Evolutionary conservation across 2,888 invertebrate species (phyloP).

Genomic region (Diogma glabrata): DNA sequence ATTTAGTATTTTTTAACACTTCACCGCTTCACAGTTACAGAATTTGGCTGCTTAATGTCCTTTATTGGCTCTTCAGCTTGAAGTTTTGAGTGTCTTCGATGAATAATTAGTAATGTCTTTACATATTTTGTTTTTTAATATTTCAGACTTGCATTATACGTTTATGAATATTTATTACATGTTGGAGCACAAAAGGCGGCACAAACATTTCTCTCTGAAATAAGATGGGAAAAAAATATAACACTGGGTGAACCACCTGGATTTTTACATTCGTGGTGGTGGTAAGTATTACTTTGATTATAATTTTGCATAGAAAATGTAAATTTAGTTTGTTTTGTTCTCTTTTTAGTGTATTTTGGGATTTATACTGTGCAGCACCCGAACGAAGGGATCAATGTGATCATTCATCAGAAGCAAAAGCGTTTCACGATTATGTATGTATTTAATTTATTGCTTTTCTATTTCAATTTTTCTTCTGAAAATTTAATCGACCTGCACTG

Average conservation of each 20-base stretch:
- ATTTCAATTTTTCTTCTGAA: too few relatives aligned
- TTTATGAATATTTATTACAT: constrained; percentile 98
- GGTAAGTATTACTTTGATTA: constrained; percentile 47
- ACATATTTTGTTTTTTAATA: constrained; percentile 2
- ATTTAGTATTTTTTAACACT: too few relatives aligned
- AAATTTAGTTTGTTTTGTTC: constrained; percentile 12
- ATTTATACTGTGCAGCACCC: constrained; percentile 98
- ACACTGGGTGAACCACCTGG: constrained; percentile 97
- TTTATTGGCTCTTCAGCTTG: too few relatives aligned
- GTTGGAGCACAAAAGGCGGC: constrained; percentile 99
- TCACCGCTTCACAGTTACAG: too few relatives aligned
- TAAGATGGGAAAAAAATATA: constrained; percentile 99
- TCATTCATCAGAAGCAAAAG: constrained; percentile 98
- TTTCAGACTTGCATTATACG: constrained; percentile 86
- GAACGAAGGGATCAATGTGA: constrained; percentile 96
- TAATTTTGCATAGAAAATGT: too few relatives aligned
- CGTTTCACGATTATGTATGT: constrained; percentile 98
- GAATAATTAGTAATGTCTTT: neutral
- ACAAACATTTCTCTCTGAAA: constrained; percentile 98
- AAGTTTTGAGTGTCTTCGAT: too few relatives aligned
- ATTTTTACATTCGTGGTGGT: constrained; percentile 99
- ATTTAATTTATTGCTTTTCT: too few relatives aligned
- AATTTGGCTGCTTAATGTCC: too few relatives aligned
- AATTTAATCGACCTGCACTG: too few relatives aligned
- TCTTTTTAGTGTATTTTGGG: constrained; percentile 89